Base-by-base conservation (phyloP, 2,888 invertebrate genomes). In the Eudemis profundana region DNA sequence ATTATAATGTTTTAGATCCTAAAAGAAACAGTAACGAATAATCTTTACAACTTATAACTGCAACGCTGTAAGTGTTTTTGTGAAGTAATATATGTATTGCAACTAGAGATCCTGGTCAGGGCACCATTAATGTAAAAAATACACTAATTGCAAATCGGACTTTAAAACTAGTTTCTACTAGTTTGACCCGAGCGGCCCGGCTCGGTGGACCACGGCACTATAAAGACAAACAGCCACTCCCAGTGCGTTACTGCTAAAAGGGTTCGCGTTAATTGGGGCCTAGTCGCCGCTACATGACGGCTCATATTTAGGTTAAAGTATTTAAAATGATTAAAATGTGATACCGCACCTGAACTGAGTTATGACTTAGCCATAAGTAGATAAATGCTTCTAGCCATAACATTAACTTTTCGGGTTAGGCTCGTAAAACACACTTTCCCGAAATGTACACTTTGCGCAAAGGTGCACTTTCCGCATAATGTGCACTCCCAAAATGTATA, bases 241-340 rank as follows among this genome's bases (percentile, higher is more conserved):
- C 81, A 75, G 76, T 79, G 74, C 70, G 71, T 71, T 76, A 77
- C 76, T 78, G 76, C 79, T 84, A 84, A 86, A 89, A 87, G 86
- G 87, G 87, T 78, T 85, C 85, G 82, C 82, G 82, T 88, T 89
- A 88, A 86, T 87, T 84, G 80, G 79, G 84, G 82, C 81, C 78
- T 73, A 78, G 74, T 77, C 80, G 78, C 77, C 78, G 79, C 78
- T 74, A 70, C 56, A 23, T 21, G 46, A 21, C 56, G 56, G 29
- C 56, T 56, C 56, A 29, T 56, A 29, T 56, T 44, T 56, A 56
- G 29, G 27, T 44, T 29, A n/a, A 40, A 29, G 78, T 84, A 84
- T 83, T 82, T 78, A 74, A 69, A 70, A 67, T 71, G 53, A 61
- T 69, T 67, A 64, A 53, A 71, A 69, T 70, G 68, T 67, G 68